Base-by-base conservation (phyloP, 2,888 invertebrate species). In the Mythimna albipuncta region DNA sequence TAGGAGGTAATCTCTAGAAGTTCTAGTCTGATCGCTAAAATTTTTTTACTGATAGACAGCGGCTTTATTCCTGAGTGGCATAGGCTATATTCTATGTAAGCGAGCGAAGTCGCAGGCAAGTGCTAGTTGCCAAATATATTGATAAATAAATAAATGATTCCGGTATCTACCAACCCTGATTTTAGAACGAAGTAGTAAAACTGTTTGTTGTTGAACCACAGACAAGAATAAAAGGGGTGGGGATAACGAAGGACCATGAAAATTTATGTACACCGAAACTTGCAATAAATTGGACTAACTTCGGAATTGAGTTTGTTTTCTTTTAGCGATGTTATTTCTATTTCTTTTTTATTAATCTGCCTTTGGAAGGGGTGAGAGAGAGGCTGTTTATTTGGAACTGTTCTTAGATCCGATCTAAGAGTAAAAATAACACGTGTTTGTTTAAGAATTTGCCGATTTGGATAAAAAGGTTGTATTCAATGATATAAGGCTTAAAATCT, bases 261-360 rank as follows among this genome's bases (percentile, higher is more conserved):
- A 82, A 73, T 82, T 67, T 82, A 77, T 78, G 47, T 19, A 63
- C 59, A 68, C 19, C 70, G 55, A 63, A 61, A 74, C 58, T 71
- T 63, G 65, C n/a, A 61, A 69, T 74, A 69, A 74, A 68, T 71
- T 61, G 52, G 3, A 61, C 13, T 57, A 71, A 71, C 65, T 71
- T 75, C 19, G n/a, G 13, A 44, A 59, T 63, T 50, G 65, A 65
- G 26, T 63, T 76, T 76, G 55, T 70, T 81, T 81, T 74, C 57
- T 62, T 70, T 57, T 50, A 32, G 5, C 6, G 35, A 11, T 44
- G 55, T 77, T 71, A 26, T 64, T 70, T 74, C 26, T 54, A 19
- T 47, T 1, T n/a, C 26, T 52, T 59, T 68, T 26, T 11, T 16
- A 10, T 44, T 52, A 32, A 61, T 55, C 26, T 47, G 38, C 2